These are phyloP conservation scores for Rhinatrema bivittatum DNA, from an alignment of 2,797 vertebrate genomes.

Conservation along the genomic window DNA sequence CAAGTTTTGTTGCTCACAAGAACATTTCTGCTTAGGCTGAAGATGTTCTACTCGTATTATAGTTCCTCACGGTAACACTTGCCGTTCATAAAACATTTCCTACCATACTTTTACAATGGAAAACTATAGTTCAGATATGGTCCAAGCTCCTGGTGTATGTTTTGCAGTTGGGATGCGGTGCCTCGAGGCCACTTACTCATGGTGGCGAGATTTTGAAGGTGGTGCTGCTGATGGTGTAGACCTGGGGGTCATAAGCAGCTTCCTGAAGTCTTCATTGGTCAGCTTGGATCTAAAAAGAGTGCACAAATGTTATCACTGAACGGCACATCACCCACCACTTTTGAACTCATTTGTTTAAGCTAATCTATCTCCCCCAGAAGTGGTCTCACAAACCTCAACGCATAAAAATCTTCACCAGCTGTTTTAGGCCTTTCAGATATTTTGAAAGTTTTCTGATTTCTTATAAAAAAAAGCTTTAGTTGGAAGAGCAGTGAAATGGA, in stretches of 20 bases:
- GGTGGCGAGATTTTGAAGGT: conserved; percentile 88
- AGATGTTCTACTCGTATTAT: too few relatives aligned
- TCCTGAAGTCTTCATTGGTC: conserved; percentile 96
- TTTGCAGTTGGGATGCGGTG: background rate
- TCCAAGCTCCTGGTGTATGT: too few relatives aligned
- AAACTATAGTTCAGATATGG: too few relatives aligned
- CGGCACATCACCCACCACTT: background rate
- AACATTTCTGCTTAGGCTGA: too few relatives aligned
- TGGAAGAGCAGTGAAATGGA: too few relatives aligned
- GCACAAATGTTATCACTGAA: background rate
- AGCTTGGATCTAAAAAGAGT: conserved; percentile 77
- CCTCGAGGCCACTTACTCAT: conserved; percentile 76
- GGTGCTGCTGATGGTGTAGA: conserved; percentile 64
- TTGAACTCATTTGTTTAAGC: background rate
- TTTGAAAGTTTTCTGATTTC: background rate
- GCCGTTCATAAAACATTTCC: too few relatives aligned
- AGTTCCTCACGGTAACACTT: too few relatives aligned
- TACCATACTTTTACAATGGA: too few relatives aligned
- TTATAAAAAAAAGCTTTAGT: too few relatives aligned
- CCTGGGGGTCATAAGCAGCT: conserved; percentile 92
- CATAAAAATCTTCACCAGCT: background rate
- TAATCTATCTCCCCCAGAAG: too few relatives aligned
- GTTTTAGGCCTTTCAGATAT: background rate
- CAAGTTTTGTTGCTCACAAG: too few relatives aligned
- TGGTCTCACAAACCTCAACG: background rate